Percentiles rank a stretch among this genome's conserved stretches.
Conservation (phyloP, 2,888 invertebrate species). For the Strigamia transsilvanica region DNA sequence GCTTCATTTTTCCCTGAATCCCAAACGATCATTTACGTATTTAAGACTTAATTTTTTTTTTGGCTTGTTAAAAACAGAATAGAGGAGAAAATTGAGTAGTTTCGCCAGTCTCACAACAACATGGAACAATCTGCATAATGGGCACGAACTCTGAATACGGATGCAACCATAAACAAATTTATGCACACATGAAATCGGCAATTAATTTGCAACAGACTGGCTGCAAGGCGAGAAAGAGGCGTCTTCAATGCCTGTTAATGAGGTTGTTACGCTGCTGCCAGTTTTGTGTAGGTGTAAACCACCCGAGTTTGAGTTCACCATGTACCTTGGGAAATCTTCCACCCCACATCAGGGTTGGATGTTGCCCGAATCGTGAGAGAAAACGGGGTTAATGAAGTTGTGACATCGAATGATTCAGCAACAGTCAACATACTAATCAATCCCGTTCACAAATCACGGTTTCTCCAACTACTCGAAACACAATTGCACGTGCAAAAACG, state of each 20-base stretch:
- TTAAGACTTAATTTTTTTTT: background rate
- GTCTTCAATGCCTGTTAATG: conserved; percentile 26
- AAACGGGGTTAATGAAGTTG: conserved; percentile 18
- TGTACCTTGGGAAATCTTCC: conserved; percentile 5
- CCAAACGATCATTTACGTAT: conserved; percentile 4
- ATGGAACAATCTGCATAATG: conserved; percentile 25
- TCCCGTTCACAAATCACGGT: background rate
- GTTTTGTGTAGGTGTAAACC: conserved; percentile 18
- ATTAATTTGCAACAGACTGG: conserved; percentile 30
- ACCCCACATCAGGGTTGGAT: conserved; percentile 10
- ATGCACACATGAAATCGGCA: conserved; percentile 30
- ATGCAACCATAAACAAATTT: conserved; percentile 25
- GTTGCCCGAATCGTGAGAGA: background rate
- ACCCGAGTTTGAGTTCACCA: background rate
- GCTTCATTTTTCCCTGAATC: conserved; percentile 24
- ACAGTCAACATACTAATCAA: conserved; percentile 25
- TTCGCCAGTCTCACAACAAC: background rate
- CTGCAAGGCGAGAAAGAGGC: conserved; percentile 26
- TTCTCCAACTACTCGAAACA: background rate
- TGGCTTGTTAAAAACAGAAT: background rate
- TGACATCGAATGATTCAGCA: conserved; percentile 25
- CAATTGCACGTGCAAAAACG: too few species aligned
- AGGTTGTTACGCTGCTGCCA: conserved; percentile 15
- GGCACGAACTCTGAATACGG: conserved; percentile 23
- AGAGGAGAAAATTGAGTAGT: background rate